Evolutionary conservation across 2,888 invertebrate species (phyloP), one percentile per base, ranked within the genome.

Genomic region (Itoplectis maculator): DNA sequence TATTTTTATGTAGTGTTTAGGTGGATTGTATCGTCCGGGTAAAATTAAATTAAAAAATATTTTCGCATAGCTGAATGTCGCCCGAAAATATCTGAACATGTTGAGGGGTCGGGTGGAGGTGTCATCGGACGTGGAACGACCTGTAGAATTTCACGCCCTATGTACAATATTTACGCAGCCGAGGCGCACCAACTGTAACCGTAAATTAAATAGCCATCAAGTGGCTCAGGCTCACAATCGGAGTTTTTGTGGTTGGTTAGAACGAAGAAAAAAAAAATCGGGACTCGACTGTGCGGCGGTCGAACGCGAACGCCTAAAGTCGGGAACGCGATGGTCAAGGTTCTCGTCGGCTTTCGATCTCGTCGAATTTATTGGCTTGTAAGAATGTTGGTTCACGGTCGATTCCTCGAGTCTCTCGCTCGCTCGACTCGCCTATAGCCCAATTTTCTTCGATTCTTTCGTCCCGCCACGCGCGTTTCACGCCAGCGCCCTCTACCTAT

Each of bases 201-300:
- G 23, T 29, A 23, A 56, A 56, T 56, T 29, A 59, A 59, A 59
- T 37, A 59, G 29, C n/a, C 59, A 59, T 59, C 35, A 59, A n/a
- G 35, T 15, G 15, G 15, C 35, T 15, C 15, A 59, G 29, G 29
- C n/a, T 8, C 15, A 15, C 59, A n/a, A n/a, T n/a, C 6, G 29
- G 5, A 35, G 4, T 29, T 59, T 37, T 15, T 59, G 35, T 15
- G n/a, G n/a, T 15, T 8, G 8, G 15, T 35, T 7, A 42, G 7
- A 20, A 15, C 40, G 42, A 63, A 42, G 7, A 20, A 15, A 63
- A 63, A 63, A 20, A 20, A 20, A 23, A 54, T 54, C 11, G 63
- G 35, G 42, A 42, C 42, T 63, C 40, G 0, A 42, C 37, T 63
- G 42, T 40, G 15, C 40, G 11, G 1, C 20, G 42, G 20, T 42